These are phyloP conservation scores for Carcharodon carcharias DNA, from an alignment of 2,797 vertebrate genomes.

Conservation along the genomic window DNA sequence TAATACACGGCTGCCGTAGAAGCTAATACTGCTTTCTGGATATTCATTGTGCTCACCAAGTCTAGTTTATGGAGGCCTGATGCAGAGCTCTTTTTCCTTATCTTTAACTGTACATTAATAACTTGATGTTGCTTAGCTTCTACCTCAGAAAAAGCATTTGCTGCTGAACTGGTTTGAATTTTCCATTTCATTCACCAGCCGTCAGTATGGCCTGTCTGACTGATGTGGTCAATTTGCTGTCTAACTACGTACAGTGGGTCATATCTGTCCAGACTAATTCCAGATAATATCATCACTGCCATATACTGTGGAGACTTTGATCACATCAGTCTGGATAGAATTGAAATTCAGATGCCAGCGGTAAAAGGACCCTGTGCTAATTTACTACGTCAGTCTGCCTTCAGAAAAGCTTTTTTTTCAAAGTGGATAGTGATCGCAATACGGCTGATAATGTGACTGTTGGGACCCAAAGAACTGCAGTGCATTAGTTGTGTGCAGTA, in stretches of 20 bases:
- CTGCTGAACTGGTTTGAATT: neutral
- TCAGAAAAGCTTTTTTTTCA: neutral
- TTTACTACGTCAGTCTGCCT: neutral
- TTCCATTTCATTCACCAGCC: conserved; percentile 24
- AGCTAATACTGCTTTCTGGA: neutral
- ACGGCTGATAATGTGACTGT: neutral
- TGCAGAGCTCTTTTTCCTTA: neutral
- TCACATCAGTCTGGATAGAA: conserved; percentile 17
- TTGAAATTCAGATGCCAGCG: neutral
- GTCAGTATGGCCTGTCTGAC: neutral
- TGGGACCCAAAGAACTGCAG: neutral
- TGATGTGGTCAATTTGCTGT: conserved; percentile 23
- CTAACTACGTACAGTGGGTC: neutral
- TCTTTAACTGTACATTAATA: neutral
- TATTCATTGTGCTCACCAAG: neutral
- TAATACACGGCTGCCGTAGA: neutral
- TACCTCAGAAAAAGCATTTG: neutral
- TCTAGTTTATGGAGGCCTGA: neutral
- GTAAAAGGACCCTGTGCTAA: conserved; percentile 1
- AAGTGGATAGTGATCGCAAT: neutral
- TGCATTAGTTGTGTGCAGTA: neutral
- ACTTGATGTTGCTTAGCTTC: neutral
- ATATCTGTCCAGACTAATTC: conserved; percentile 25
- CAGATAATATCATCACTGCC: neutral
- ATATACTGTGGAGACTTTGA: neutral